Conservation (phyloP, 2,113 vertebrate genomes). For the Leptosomus discolor region DNA sequence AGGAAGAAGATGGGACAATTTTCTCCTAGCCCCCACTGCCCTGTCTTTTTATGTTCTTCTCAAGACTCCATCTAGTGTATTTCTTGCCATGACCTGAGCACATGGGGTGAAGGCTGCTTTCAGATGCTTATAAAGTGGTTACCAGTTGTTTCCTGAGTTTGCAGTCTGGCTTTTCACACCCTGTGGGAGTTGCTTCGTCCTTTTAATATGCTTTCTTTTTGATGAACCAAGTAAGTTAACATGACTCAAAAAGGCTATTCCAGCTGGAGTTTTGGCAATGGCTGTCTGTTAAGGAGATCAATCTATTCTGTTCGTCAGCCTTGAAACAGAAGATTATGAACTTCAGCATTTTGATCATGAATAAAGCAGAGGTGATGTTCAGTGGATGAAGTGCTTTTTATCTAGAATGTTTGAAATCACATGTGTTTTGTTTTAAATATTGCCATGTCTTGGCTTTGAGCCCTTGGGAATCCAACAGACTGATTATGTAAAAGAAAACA, state of each 20-base stretch:
- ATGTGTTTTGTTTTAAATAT: not conserved
- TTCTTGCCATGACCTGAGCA: not conserved
- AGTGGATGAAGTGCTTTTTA: not conserved
- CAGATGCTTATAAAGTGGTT: not conserved
- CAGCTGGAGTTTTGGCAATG: not conserved
- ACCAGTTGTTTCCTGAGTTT: not conserved
- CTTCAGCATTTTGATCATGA: not conserved
- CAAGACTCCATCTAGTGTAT: not conserved
- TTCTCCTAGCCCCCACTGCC: fast-evolving
- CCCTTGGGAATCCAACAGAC: not conserved
- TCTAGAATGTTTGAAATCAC: not conserved
- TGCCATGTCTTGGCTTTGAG: not conserved
- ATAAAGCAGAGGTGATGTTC: not conserved
- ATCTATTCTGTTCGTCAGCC: not conserved
- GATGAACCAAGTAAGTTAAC: not conserved
- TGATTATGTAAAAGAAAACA: not conserved
- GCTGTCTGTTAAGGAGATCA: not conserved
- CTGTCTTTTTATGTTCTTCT: not conserved
- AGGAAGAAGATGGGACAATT: not conserved
- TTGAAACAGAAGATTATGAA: not conserved
- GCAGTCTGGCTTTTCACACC: not conserved
- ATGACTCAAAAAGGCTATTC: not conserved
- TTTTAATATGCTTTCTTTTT: not conserved
- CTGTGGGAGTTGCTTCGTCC: not conserved
- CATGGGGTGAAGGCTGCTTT: not conserved